Percentiles rank a stretch among this genome's conserved stretches.
phyloP scores from a whole-genome alignment of 2,797 vertebrate species.

The Naso thynnoides region DNA sequence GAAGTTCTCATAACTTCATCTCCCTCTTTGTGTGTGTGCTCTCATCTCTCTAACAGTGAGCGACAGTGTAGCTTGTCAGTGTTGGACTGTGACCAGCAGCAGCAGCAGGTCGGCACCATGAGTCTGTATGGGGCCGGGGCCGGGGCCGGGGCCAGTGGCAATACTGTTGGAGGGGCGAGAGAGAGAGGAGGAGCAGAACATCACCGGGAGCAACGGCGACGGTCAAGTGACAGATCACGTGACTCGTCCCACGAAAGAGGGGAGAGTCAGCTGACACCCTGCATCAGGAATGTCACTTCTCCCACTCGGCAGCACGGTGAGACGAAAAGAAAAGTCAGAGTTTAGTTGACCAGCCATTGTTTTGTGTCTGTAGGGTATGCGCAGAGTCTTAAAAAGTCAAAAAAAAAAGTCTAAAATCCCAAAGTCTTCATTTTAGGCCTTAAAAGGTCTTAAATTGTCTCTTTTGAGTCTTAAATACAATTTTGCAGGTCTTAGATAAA shows the following conservation, averaged over 20 bases:
- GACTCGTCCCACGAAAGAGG: constrained; percentile 96
- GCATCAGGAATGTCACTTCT: constrained; percentile 97
- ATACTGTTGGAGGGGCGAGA: constrained; percentile 18
- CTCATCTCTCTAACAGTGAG: constrained; percentile 79
- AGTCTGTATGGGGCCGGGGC: constrained; percentile 89
- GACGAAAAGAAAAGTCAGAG: neutral
- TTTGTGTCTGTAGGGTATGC: no score
- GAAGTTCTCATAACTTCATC: neutral
- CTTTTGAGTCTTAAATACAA: no score
- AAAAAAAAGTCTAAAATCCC: no score
- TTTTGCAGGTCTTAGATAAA: no score
- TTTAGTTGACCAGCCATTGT: neutral
- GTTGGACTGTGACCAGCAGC: constrained; percentile 79
- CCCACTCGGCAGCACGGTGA: constrained; percentile 93
- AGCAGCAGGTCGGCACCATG: constrained; percentile 85
- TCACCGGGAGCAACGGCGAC: constrained; percentile 82
- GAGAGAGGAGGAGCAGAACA: constrained; percentile 78
- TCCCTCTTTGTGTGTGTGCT: constrained; percentile 4
- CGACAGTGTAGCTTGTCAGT: constrained; percentile 85
- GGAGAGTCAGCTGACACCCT: constrained; percentile 95
- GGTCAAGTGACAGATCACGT: constrained; percentile 94
- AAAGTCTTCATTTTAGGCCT: no score
- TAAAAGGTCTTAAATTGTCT: no score
- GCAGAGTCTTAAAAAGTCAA: no score
- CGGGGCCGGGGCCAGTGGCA: constrained; percentile 57